Percentiles rank a stretch among this genome's conserved stretches.
phyloP scores from a whole-genome alignment of 2,113 vertebrate genomes.

The Bambusicola thoracicus region DNA sequence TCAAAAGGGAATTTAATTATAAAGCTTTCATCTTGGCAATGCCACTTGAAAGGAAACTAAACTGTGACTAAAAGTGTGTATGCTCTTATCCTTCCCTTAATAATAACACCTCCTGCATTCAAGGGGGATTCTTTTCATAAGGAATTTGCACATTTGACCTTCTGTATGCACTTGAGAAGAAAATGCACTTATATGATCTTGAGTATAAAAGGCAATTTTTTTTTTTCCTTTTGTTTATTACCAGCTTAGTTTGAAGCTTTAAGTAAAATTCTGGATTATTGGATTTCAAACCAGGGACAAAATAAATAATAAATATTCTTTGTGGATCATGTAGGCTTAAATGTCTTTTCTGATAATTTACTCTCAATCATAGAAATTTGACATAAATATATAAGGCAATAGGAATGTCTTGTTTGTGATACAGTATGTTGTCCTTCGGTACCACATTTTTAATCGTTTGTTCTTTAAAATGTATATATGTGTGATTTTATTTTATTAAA shows the following conservation, averaged over 20 bases:
- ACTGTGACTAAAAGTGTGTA: conserved; percentile 28
- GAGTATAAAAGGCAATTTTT: background rate
- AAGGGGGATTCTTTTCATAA: conserved; percentile 45
- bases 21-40: conserved; percentile 63
- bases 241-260: background rate
- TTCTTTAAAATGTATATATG: background rate
- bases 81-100: conserved; percentile 47
- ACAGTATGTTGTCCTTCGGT: background rate
- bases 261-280: background rate
- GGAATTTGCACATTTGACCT: background rate
- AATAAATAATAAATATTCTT: background rate
- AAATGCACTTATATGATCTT: background rate
- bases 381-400: background rate
- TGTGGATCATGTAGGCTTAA: background rate
- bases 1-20: conserved; percentile 68
- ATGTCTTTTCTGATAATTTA: background rate
- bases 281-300: background rate
- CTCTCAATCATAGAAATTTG: background rate
- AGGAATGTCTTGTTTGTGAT: background rate
- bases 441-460: background rate
- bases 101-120: conserved; percentile 35
- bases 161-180: background rate
- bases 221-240: background rate
- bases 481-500: background rate
- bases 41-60: conserved; percentile 57